Percentiles rank a stretch among this genome's conserved stretches.
These are phyloP conservation scores for Caenorhabditis inopinata DNA, from an alignment of 1,140 invertebrate species.

Conservation along the genomic window DNA sequence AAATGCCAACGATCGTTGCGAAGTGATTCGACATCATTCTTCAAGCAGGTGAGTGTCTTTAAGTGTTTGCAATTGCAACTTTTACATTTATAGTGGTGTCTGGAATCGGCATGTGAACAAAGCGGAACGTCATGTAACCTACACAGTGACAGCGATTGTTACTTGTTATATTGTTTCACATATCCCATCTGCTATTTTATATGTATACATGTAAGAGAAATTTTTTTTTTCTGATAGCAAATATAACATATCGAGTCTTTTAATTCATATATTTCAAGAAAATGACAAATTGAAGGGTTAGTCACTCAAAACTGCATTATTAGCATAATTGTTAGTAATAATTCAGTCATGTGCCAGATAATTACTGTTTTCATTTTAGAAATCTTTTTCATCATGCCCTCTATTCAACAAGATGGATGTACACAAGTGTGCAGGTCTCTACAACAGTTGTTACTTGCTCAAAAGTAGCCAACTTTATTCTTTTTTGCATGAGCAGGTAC, in stretches of 20 bases:
- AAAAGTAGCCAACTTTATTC: not conserved
- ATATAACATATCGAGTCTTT: not conserved
- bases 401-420: not conserved
- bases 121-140: slow-evolving; percentile 8
- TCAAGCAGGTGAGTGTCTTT: slow-evolving; percentile 8
- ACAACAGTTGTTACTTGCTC: not conserved
- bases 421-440: not conserved
- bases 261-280: too few relatives aligned
- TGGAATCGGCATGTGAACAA: slow-evolving; percentile 13
- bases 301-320: too few relatives aligned
- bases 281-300: too few relatives aligned
- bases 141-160: not conserved
- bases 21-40: not conserved
- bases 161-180: not conserved
- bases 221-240: not conserved
- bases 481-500: slow-evolving; percentile 28
- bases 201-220: not conserved
- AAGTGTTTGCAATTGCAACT: not conserved
- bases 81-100: not conserved
- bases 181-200: not conserved
- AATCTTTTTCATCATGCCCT: not conserved
- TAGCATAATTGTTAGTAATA: too few relatives aligned
- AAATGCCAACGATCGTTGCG: not conserved
- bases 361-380: not conserved
- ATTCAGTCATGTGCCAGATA: too few relatives aligned